These are phyloP conservation scores for Escarpia spicata DNA, from an alignment of 2,888 invertebrate genomes.

Conservation along the genomic window DNA sequence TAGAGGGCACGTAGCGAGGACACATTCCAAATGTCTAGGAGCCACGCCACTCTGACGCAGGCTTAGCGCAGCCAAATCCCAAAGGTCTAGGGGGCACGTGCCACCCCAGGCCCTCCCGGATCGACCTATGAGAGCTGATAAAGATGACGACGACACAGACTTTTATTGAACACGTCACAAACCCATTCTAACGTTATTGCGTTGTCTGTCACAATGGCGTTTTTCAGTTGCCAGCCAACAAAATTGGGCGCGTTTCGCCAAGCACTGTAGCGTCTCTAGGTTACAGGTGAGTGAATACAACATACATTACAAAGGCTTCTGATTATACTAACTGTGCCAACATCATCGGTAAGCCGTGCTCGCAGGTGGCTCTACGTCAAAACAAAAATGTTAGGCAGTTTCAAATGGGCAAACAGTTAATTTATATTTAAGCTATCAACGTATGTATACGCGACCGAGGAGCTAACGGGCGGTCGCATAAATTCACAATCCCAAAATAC, in stretches of 20 bases:
- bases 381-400: background rate
- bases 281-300: background rate
- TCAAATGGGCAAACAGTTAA: background rate
- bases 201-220: background rate
- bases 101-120: no score
- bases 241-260: background rate
- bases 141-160: background rate
- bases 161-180: background rate
- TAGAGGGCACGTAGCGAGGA: no score
- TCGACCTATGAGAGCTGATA: background rate
- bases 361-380: no score
- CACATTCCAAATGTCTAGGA: no score
- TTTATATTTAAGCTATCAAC: background rate
- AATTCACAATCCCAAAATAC: no score
- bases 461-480: background rate
- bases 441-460: background rate
- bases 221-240: background rate
- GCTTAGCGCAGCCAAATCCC: no score
- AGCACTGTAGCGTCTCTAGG: background rate
- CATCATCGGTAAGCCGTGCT: background rate
- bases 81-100: no score
- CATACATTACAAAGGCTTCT: background rate
- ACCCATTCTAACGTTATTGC: background rate
- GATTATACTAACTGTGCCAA: background rate
- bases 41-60: no score